Evolutionary conservation across 2,797 vertebrate genomes (phyloP).

Genomic region (Linurgus olivaceus): DNA sequence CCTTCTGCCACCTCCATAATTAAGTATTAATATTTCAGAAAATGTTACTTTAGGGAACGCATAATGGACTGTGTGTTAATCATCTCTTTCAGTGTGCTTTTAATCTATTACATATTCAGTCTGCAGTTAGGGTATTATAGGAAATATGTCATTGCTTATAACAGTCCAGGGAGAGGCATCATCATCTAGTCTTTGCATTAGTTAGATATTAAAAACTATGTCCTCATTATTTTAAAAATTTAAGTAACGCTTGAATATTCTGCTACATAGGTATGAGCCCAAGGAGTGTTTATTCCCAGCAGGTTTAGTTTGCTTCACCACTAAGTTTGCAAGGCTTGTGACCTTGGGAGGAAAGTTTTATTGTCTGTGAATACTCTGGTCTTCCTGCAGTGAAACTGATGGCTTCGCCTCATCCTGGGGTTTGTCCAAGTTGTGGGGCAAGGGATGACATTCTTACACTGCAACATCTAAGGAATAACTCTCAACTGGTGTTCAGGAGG

Average conservation of each 20-base stretch:
- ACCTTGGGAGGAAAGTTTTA: not conserved
- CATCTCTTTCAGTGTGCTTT: conserved; percentile 30
- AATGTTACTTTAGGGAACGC: conserved; percentile 56
- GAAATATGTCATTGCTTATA: conserved; percentile 46
- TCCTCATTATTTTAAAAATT: not conserved
- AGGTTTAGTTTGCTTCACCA: not conserved
- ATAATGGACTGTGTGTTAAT: conserved; percentile 52
- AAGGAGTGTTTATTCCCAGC: not conserved
- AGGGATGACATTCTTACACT: not conserved
- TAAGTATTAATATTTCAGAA: conserved; percentile 74
- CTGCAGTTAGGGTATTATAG: conserved; percentile 12
- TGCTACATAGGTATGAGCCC: not conserved
- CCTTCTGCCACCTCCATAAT: conserved; percentile 46
- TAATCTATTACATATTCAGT: conserved; percentile 35
- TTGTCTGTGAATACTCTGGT: not conserved
- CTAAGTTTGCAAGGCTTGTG: not conserved
- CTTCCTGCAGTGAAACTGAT: not conserved
- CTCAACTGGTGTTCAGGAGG: not conserved
- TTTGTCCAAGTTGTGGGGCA: not conserved
- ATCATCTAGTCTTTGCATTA: not conserved
- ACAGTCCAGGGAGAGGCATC: conserved; percentile 30
- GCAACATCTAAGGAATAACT: not conserved
- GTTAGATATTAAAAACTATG: not conserved
- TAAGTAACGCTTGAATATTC: not conserved
- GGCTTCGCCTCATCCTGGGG: not conserved